A percentile compares a stretch with the other conserved stretches of the same genome.
Evolutionary conservation across 2,888 invertebrate species (phyloP).

Genomic region (Piscicola geometra): DNA sequence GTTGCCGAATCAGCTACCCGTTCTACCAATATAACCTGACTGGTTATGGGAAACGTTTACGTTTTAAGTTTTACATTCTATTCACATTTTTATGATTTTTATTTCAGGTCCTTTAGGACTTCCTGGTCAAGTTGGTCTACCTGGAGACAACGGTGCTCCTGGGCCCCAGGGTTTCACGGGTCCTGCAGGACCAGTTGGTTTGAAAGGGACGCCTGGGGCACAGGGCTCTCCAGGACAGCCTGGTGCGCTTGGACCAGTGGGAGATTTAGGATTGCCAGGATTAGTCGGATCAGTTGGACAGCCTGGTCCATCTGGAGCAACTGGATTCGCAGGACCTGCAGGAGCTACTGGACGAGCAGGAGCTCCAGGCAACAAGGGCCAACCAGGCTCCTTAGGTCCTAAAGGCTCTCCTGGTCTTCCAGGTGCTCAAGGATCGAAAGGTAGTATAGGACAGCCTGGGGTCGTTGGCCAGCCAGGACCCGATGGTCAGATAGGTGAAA

Average conservation of each 20-base stretch:
- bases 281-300: slow-evolving; percentile 30
- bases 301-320: slow-evolving; percentile 28
- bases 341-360: slow-evolving; percentile 32
- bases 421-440: slow-evolving; percentile 39
- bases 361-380: slow-evolving; percentile 32
- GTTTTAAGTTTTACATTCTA: no score
- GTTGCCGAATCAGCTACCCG: no score
- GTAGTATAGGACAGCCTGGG: slow-evolving; percentile 45
- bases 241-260: slow-evolving; percentile 14
- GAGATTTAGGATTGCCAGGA: slow-evolving; percentile 35
- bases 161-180: slow-evolving; percentile 39
- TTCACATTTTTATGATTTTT: no score
- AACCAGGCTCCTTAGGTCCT: slow-evolving; percentile 25
- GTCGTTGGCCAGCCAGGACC: slow-evolving; percentile 60
- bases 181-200: slow-evolving; percentile 44
- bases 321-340: slow-evolving; percentile 28
- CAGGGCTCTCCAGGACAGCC: slow-evolving; percentile 32
- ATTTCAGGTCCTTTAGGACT: slow-evolving; percentile 37
- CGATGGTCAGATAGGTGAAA: slow-evolving; percentile 45
- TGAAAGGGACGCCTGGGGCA: slow-evolving; percentile 28
- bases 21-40: no score
- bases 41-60: no score
- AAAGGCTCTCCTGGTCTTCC: slow-evolving; percentile 9
- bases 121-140: slow-evolving; percentile 51
- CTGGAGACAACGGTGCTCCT: slow-evolving; percentile 33